Base-by-base conservation (phyloP, 2,888 invertebrate species). In the Alitta virens region DNA sequence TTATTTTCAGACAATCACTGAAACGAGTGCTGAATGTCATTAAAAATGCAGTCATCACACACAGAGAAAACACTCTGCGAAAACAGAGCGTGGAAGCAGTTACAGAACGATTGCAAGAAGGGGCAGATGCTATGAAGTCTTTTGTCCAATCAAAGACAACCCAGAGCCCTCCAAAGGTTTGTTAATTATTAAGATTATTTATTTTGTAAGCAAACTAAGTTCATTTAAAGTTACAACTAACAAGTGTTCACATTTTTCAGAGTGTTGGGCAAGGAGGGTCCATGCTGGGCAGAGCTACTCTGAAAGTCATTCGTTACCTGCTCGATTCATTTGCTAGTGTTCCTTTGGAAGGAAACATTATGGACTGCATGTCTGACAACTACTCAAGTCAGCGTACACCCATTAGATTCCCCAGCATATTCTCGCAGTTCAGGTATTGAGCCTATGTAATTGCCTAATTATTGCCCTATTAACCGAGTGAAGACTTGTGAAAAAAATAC, bases 11-110 rank as follows among this genome's bases (percentile, higher is more conserved):
- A 27, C 68, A 69, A 42, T 74, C 77, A 0, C 72, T 77, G 58
- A 57, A 63, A 16, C 70, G 74, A 50, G 68, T 76, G 9, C 62
- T 78, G 9, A 72, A 69, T 52, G 66, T 75, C 25, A 63, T 78
- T 1, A 75, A 71, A 67, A 74, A 68, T 40, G 72, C 72, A 52
- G 69, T 78, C 42, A 53, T 72, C 46, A 74, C 68, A 49, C 71
- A 74, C 62, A 68, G 69, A 49, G 75, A 74, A 58, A 72, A 71
- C 24, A 66, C 64, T 40, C 69, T 76, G 50, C 61, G 73, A 12
- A 62, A 58, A 7, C 63, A 67, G 33, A 71, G 71, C 69, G 69
- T 75, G n/a, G 74, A 74, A 50, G 43, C 42, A n/a, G 71, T 72
- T 14, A 63, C 68, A 38, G 70, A 70, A 23, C 58, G 63, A 24